Conservation (phyloP, 2,888 invertebrate species). For the Disparrhopalites patrizii region DNA sequence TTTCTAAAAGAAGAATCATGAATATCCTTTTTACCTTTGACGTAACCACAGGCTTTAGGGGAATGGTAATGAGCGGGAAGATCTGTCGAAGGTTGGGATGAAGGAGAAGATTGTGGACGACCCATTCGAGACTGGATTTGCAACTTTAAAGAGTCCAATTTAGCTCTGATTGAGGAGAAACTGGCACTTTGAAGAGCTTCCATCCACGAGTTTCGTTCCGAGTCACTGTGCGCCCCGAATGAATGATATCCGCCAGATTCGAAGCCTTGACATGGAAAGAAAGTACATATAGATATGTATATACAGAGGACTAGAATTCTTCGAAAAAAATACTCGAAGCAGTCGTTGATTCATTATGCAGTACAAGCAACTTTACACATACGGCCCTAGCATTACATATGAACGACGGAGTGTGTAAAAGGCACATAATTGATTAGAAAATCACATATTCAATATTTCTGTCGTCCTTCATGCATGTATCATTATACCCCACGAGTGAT, state of each 20-base stretch:
- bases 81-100: slow-evolving; percentile 14
- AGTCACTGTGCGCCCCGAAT: slow-evolving; percentile 72
- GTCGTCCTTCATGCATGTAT: too few relatives aligned
- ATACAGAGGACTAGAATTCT: not conserved
- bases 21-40: slow-evolving; percentile 43
- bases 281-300: slow-evolving; percentile 18
- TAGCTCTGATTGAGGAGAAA: slow-evolving; percentile 73
- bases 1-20: too few relatives aligned
- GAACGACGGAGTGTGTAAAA: too few relatives aligned
- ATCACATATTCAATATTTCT: too few relatives aligned
- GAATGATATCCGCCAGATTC: slow-evolving; percentile 64
- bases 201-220: slow-evolving; percentile 80
- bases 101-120: slow-evolving; percentile 20
- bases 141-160: slow-evolving; percentile 57
- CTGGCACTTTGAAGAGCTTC: slow-evolving; percentile 78
- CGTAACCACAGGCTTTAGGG: slow-evolving; percentile 44
- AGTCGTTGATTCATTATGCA: not conserved
- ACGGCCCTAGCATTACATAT: too few relatives aligned
- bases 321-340: not conserved
- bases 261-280: slow-evolving; percentile 54
- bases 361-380: too few relatives aligned
- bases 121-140: slow-evolving; percentile 45
- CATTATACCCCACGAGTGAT: too few relatives aligned
- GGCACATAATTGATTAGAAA: too few relatives aligned
- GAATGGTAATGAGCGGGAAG: slow-evolving; percentile 9